Percentiles rank a stretch among this genome's conserved stretches.
Evolutionary conservation across 1,140 invertebrate species (phyloP).

Genomic region (Coboldia fuscipes): DNA sequence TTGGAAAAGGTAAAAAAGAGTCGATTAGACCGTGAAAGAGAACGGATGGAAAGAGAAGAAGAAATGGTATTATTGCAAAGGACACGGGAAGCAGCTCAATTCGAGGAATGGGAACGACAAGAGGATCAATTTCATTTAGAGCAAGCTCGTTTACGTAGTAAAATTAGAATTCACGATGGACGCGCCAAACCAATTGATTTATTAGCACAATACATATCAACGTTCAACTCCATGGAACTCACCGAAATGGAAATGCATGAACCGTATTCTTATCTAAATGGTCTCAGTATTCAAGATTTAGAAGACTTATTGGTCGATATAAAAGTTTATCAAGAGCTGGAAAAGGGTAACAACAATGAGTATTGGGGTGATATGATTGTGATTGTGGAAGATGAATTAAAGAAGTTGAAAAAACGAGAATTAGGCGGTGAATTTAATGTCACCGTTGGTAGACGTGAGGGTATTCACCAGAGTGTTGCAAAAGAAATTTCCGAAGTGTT

Average conservation of each 20-base stretch:
- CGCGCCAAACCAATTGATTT: slow-evolving; percentile 96
- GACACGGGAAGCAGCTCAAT: slow-evolving; percentile 85
- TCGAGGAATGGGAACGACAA: slow-evolving; percentile 83
- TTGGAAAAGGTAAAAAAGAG: slow-evolving; percentile 85
- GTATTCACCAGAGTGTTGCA: slow-evolving; percentile 82
- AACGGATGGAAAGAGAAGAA: slow-evolving; percentile 72
- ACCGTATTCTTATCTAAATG: slow-evolving; percentile 89
- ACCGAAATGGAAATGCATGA: slow-evolving; percentile 99
- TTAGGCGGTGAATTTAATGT: slow-evolving; percentile 35
- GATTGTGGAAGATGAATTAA: slow-evolving; percentile 87
- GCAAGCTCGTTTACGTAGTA: slow-evolving; percentile 70
- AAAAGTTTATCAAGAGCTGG: slow-evolving; percentile 73
- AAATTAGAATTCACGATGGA: slow-evolving; percentile 90
- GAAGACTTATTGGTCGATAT: slow-evolving; percentile 97
- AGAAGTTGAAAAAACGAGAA: slow-evolving; percentile 61
- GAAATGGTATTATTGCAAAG: slow-evolving; percentile 73
- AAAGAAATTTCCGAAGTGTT: slow-evolving; percentile 71
- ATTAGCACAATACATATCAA: slow-evolving; percentile 87
- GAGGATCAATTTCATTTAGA: slow-evolving; percentile 87
- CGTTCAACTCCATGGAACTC: slow-evolving; percentile 75
- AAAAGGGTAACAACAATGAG: slow-evolving; percentile 66
- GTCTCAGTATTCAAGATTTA: slow-evolving; percentile 76
- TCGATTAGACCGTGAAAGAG: slow-evolving; percentile 69
- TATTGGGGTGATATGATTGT: slow-evolving; percentile 97
- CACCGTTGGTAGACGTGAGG: slow-evolving; percentile 56